A percentile compares a stretch with the other conserved stretches of the same genome.
Conservation (phyloP, 2,888 invertebrate genomes). For the Desoria tigrina region DNA sequence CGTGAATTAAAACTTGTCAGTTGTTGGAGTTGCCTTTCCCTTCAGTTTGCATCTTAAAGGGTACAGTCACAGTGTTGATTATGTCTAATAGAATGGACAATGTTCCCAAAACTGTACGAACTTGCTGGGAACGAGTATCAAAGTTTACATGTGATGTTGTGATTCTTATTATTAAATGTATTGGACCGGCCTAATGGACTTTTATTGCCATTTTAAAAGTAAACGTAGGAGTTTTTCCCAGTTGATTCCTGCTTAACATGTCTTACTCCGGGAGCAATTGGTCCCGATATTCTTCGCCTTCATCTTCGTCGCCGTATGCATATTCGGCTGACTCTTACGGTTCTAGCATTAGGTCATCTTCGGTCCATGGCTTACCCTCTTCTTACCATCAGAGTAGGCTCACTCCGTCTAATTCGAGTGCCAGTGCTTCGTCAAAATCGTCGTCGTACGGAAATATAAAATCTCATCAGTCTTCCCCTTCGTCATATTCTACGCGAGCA, state of each 20-base stretch:
- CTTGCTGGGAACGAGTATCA: constrained; percentile 44
- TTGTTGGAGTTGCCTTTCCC: too few species aligned
- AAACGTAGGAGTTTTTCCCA: too few species aligned
- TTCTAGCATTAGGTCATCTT: background rate
- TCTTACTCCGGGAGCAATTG: constrained; percentile 9
- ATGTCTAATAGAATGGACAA: constrained; percentile 29
- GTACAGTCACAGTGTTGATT: too few species aligned
- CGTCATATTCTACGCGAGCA: constrained; percentile 9
- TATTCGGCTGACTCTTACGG: background rate
- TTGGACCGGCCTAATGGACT: constrained; percentile 48
- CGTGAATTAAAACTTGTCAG: too few species aligned
- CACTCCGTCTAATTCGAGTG: constrained; percentile 15
- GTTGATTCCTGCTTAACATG: background rate
- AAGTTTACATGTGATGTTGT: constrained; percentile 47
- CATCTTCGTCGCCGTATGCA: constrained; percentile 9
- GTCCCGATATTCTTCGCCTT: constrained; percentile 7
- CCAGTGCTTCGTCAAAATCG: constrained; percentile 8
- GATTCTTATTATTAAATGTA: constrained; percentile 51
- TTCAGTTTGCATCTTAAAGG: too few species aligned
- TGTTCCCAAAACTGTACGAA: constrained; percentile 27
- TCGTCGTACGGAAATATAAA: background rate
- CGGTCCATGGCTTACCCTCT: background rate
- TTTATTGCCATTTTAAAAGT: too few species aligned
- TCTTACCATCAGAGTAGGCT: background rate
- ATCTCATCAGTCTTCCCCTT: constrained; percentile 2